Evolutionary conservation across 2,113 vertebrate species (phyloP), one percentile per base, ranked within the genome.

Genomic region (Pagrus major): DNA sequence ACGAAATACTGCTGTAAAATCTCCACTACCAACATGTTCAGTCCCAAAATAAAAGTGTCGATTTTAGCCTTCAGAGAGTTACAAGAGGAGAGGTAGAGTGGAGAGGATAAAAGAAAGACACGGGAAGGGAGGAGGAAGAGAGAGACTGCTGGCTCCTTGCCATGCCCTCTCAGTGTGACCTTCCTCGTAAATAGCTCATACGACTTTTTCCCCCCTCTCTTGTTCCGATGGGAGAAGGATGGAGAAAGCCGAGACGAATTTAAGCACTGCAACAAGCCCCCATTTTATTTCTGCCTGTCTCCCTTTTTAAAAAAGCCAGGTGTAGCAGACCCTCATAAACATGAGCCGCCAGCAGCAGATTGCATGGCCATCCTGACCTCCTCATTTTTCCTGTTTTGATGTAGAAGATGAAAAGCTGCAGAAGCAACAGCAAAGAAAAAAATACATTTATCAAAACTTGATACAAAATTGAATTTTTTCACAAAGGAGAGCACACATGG

Each of bases 141-240:
- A 93, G 92, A 93, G 84, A 88, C 81, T 80, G 77, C 87, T 95
- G 94, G 93, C 95, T 91, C 81, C 59, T 85, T 86, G 95, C 95
- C 95, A 95, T 93, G 94, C 93, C 93, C 95, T 95, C 93, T 94
- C 91, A 58, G 83, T 73, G 85, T 95, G 95, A 96, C 95, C 94
- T 96, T 96, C 95, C 95, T 94, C 91, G 90, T 93, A 94, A 95
- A 96, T 94, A 94, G 93, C 88, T 81, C 87, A 79, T 89, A 93
- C 89, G 89, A 94, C 90, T 89, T 91, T 92, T 86, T 56, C 21
- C 70, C 55, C 18, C 61, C 39, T 23, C 76, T 51, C 66, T 71
- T 11, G 4, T 85, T 91, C 83, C 80, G 41, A 84, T 87, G 88
- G 86, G 85, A 84, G 82, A 81, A 88, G 80, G 78, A 78, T 25